Base-by-base conservation (phyloP, 2,113 vertebrate species). In the Tichodroma muraria region DNA sequence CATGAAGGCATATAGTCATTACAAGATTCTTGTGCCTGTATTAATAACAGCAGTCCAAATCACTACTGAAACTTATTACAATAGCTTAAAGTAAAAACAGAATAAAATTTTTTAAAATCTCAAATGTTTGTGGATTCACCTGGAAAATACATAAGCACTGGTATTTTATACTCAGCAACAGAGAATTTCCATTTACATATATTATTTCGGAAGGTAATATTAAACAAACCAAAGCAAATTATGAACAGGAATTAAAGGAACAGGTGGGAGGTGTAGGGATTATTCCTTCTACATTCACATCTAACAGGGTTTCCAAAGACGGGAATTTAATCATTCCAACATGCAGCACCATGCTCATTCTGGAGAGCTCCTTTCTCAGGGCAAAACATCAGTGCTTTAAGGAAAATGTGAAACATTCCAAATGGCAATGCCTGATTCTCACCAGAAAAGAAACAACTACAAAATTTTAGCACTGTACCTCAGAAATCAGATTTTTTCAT, bases 341-440 rank as follows among this genome's bases (percentile, higher is more conserved):
- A n/a, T 1, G 8, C 88, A 96, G 90, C 75, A 93, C 76, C 47
- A 17, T 16, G 8, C 11, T 85, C 11, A 22, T 61, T 85, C 52
- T 83, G 91, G 85, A 94, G 72, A 96, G 78, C 85, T 95, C 80
- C 78, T n/a, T 71, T 91, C 59, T 76, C 78, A 31, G n/a, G 40
- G 17, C 19, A 65, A 87, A 95, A 35, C 23, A 1, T 52, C 1
- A 0, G 7, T 49, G 30, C 44, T 80, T 60, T 66, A 69, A 49
- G 52, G 11, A 71, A 15, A 19, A 23, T 25, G 17, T 49, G 20
- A 73, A 78, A 75, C 40, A 68, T 17, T 33, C 25, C 50, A 33
- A 30, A 33, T 25, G 30, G 50, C 30, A 71, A 61, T 16, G 7
- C 13, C 35, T 37, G 54, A n/a, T 9, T 80, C 44, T n/a, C 65